Percentiles rank a stretch among this genome's conserved stretches.
Conservation (phyloP, 2,113 vertebrate genomes). For the Larimichthys polyactis region DNA sequence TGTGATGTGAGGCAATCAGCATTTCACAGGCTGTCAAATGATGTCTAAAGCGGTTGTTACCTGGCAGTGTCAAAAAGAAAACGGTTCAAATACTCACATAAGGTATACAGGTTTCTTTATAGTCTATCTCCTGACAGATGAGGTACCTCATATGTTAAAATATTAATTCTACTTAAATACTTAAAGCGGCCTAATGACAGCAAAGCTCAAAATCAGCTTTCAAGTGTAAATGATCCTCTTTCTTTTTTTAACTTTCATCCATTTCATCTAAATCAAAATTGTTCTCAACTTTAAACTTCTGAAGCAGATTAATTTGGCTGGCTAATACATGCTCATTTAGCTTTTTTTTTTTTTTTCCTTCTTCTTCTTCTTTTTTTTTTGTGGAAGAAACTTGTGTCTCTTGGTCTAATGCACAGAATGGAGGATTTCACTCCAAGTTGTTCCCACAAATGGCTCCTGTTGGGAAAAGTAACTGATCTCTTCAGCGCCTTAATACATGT, state of each 20-base stretch:
- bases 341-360: slow-evolving; percentile 27
- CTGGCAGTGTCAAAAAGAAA: slow-evolving; percentile 85
- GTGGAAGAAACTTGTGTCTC: slow-evolving; percentile 65
- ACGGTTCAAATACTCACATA: slow-evolving; percentile 71
- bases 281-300: slow-evolving; percentile 74
- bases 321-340: slow-evolving; percentile 71
- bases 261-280: slow-evolving; percentile 76
- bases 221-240: slow-evolving; percentile 82
- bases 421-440: slow-evolving; percentile 76
- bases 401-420: slow-evolving; percentile 63
- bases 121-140: slow-evolving; percentile 78
- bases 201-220: slow-evolving; percentile 82
- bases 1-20: slow-evolving; percentile 88
- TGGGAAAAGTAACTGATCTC: slow-evolving; percentile 71
- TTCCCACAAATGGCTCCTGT: slow-evolving; percentile 74
- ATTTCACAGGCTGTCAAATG: slow-evolving; percentile 87
- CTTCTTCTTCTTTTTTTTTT: slow-evolving; percentile 29
- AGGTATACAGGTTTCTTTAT: slow-evolving; percentile 76
- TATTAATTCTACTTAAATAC: slow-evolving; percentile 87
- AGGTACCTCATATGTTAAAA: slow-evolving; percentile 80
- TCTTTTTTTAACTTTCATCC: slow-evolving; percentile 57
- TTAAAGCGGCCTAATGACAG: slow-evolving; percentile 82
- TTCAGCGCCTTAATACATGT: background rate
- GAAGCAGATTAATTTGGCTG: slow-evolving; percentile 73
- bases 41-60: slow-evolving; percentile 82